Percentiles rank a stretch among this genome's conserved stretches.
Evolutionary conservation across 2,113 vertebrate species (phyloP).

Genomic region (Chrysemys picta): DNA sequence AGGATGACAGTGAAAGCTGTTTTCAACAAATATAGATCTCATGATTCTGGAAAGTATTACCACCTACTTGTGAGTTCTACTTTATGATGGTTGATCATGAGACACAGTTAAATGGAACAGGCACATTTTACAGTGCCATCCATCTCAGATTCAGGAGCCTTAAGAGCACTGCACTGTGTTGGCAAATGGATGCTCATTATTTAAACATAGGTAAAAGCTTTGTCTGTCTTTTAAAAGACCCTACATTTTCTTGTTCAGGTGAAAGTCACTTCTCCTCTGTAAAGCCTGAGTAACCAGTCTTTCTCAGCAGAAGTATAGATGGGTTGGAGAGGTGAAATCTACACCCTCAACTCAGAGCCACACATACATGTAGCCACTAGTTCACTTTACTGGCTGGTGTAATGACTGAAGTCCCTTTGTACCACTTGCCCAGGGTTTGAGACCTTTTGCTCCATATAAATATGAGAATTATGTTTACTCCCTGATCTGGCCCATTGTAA

Average conservation of each 20-base stretch:
- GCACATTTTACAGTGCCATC: neutral
- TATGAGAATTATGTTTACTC: rapidly evolving
- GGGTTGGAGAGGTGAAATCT: neutral
- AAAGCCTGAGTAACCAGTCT: neutral
- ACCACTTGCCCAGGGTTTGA: neutral
- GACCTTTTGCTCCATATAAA: neutral
- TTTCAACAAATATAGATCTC: neutral
- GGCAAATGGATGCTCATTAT: too few species aligned
- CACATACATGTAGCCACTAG: neutral
- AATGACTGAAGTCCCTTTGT: neutral
- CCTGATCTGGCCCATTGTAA: neutral
- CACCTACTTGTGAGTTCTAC: neutral
- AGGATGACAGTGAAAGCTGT: neutral
- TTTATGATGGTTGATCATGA: neutral
- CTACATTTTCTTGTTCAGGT: neutral
- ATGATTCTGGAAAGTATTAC: neutral
- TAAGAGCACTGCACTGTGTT: neutral
- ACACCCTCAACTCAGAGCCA: rapidly evolving
- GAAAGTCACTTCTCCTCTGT: neutral
- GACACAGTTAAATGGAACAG: neutral
- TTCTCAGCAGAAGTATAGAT: neutral
- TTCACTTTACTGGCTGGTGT: rapidly evolving
- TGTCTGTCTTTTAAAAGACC: neutral
- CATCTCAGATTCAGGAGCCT: neutral
- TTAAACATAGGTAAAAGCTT: neutral